Evolutionary conservation across 2,888 invertebrate genomes (phyloP), one percentile per base, ranked within the genome.

Genomic region (Ophioninae sp.): DNA sequence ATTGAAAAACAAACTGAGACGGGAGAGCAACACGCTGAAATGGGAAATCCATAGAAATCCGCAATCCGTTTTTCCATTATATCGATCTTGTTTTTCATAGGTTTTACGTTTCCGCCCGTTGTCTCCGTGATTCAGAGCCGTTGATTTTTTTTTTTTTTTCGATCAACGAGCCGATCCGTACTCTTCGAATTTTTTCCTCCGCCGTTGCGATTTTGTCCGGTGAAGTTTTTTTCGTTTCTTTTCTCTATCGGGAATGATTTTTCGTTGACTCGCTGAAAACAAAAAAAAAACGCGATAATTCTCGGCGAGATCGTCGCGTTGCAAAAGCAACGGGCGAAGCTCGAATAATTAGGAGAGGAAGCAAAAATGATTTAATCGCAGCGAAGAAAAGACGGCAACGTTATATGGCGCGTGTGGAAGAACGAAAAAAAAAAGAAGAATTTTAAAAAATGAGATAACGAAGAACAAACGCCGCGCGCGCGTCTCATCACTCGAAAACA

Each of bases 401-500:
- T 79, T 17, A 17, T 74, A 67, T 79, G 73, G 74, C 82, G 82
- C 82, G 82, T 84, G 70, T 61, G 61, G 79, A 72, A 68, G 44
- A 13, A 76, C 80, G 67, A 84, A 76, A 62, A 76, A 76, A 50
- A 50, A 76, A 76, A 50, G 5, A 50, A 50, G 17, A 50, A 50
- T 50, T 50, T 5, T 1, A 20, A 59, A 76, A 82, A 82, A 85
- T 44, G 62, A 79, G 84, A 84, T 84, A 84, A 84, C 75, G 81
- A 57, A 79, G 81, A 84, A 84, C 84, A 84, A 84, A 84, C 82
- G 84, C 75, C 73, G 68, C 76, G 79, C 79, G 78, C 37, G 68
- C 65, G 67, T 68, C 77, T 75, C 39, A 50, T 50, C 50, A 50
- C 79, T 59, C 13, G 75, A 88, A 70, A 86, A 88, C 87, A 90